phyloP scores from a whole-genome alignment of 2,113 vertebrate genomes.

The Acinonyx jubatus region DNA sequence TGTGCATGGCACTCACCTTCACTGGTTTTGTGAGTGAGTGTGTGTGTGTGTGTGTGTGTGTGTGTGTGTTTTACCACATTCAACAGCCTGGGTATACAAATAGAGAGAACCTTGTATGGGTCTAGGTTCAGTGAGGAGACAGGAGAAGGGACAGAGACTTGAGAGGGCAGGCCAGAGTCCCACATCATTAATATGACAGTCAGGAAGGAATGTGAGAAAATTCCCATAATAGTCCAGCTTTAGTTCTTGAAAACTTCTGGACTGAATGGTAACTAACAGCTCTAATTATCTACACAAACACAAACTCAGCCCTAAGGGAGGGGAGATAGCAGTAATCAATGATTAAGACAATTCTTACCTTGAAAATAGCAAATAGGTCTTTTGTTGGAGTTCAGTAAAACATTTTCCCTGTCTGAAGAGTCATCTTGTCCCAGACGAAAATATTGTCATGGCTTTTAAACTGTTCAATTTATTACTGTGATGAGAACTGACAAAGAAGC shows the following conservation, averaged over 20 bases:
- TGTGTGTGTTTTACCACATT: background rate
- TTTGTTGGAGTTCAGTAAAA: background rate
- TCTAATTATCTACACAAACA: background rate
- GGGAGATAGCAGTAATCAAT: background rate
- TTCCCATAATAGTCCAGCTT: background rate
- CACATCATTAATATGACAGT: background rate
- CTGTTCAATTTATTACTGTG: background rate
- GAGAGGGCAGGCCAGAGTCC: background rate
- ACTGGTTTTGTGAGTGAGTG: background rate
- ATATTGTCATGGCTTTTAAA: constrained; percentile 4
- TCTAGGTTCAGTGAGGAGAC: background rate
- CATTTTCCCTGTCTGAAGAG: background rate
- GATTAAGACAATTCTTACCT: background rate
- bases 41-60: background rate
- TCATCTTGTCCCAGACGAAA: background rate
- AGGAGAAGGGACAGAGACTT: background rate
- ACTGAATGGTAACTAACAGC: background rate
- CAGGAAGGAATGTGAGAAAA: constrained; percentile 6
- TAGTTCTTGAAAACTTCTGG: background rate
- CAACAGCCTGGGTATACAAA: background rate
- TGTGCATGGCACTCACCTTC: background rate
- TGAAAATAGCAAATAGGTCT: background rate
- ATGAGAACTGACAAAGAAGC: background rate
- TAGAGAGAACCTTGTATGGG: background rate
- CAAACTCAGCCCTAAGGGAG: background rate